phyloP scores from a whole-genome alignment of 1,140 invertebrate genomes.

The Sinella curviseta region DNA sequence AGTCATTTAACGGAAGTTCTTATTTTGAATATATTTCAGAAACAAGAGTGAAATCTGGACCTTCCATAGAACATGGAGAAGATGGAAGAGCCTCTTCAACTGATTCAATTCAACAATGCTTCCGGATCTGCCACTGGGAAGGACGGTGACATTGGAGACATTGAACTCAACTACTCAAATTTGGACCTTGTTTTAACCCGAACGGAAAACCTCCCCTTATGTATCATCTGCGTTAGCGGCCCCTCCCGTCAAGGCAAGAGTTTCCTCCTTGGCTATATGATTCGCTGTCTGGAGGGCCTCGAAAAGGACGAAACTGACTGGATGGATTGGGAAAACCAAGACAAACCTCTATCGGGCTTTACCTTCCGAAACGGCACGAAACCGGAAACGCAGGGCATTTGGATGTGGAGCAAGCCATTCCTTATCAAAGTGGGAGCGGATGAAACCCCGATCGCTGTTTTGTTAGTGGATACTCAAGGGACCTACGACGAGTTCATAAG shows the following conservation, averaged over 20 bases:
- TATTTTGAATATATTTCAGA: not conserved
- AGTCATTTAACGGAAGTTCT: no score
- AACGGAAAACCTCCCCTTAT: not conserved
- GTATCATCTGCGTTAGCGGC: conserved; percentile 29
- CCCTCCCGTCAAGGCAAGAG: conserved; percentile 31
- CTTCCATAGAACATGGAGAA: not conserved
- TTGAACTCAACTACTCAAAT: not conserved
- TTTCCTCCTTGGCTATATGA: conserved; percentile 29
- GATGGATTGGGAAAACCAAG: conserved; percentile 55
- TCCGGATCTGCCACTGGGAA: no score
- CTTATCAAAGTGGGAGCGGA: conserved; percentile 56
- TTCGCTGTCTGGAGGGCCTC: conserved; percentile 27
- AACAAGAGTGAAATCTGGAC: no score
- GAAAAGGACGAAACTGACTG: conserved; percentile 53
- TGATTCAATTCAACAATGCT: not conserved
- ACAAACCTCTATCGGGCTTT: conserved; percentile 53
- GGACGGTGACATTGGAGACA: not conserved
- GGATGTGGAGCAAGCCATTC: conserved; percentile 65
- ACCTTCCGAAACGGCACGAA: conserved; percentile 62
- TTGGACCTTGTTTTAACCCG: not conserved
- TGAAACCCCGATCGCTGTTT: conserved; percentile 57
- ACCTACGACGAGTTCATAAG: conserved; percentile 66
- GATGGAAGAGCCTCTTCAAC: not conserved
- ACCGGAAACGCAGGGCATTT: conserved; percentile 64
- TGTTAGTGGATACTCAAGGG: conserved; percentile 71